Evolutionary conservation across 2,113 vertebrate species (phyloP), one percentile per base, ranked within the genome.

Genomic region (Picathartes gymnocephalus): DNA sequence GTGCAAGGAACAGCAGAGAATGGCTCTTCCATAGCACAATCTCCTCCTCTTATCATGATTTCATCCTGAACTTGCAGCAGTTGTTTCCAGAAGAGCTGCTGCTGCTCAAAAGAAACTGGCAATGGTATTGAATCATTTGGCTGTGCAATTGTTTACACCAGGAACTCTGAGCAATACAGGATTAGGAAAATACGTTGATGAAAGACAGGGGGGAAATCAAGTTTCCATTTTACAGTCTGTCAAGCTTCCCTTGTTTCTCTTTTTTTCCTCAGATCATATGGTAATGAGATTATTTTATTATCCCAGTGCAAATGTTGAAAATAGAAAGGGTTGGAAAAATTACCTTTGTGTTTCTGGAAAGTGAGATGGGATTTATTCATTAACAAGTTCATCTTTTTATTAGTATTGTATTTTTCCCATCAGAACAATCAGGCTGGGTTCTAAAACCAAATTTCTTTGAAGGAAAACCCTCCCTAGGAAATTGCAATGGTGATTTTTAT

Each of bases 211-310:
- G 35, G 15, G 12, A 56, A 88, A 90, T 19, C 56, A 90, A 93
- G 58, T 58, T 40, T 64, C 86, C 16, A 6, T 90, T 88, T 96
- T 48, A 54, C n/a, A 69, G 37, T 22, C 61, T 88, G 37, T 71
- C 76, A 53, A 72, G 65, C 76, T 79, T 74, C 86, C 80, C 69
- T 77, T 28, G 82, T 78, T 93, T 66, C 82, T 84, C 57, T 61
- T 92, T 80, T 78, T 28, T 86, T 92, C 24, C 57, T 84, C 76
- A 92, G 51, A 88, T 66, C n/a, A 10, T 91, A 86, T 61, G 88
- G 57, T 90, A 81, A 86, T 11, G 4, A 84, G 80, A 84, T 76
- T 91, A 76, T 90, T 95, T 95, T 93, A 79, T 94, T 90, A 90
- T 94, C 72, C 48, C 72, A 45, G 37, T 39, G 80, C 57, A 95